Conservation (phyloP, 2,888 invertebrate genomes). For the Incurvaria masculella region DNA sequence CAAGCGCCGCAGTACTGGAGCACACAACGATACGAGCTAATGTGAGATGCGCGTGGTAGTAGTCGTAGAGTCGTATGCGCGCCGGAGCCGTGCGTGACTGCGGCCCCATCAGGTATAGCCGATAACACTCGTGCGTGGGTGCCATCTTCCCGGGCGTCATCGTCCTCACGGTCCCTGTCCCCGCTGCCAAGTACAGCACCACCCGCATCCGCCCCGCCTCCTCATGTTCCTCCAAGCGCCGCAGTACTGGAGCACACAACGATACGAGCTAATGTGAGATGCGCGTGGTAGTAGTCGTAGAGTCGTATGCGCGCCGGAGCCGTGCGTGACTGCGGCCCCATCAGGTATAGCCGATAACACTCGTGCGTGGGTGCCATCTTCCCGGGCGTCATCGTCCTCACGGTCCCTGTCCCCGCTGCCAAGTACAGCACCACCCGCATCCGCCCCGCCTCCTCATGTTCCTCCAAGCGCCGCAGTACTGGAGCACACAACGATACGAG, state of each 20-base stretch:
- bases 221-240: slow-evolving; percentile 38
- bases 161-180: background rate
- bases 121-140: slow-evolving; percentile 29
- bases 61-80: slow-evolving; percentile 58
- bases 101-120: slow-evolving; percentile 35
- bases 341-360: slow-evolving; percentile 32
- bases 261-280: slow-evolving; percentile 6
- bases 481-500: slow-evolving; percentile 9
- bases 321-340: slow-evolving; percentile 31
- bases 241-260: slow-evolving; percentile 28
- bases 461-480: slow-evolving; percentile 45
- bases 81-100: slow-evolving; percentile 36
- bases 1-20: slow-evolving; percentile 40
- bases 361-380: too few relatives aligned
- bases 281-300: slow-evolving; percentile 64
- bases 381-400: background rate
- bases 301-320: slow-evolving; percentile 51
- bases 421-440: slow-evolving; percentile 42
- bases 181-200: slow-evolving; percentile 33
- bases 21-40: slow-evolving; percentile 4
- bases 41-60: slow-evolving; percentile 59
- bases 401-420: slow-evolving; percentile 16
- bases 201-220: slow-evolving; percentile 26
- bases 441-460: slow-evolving; percentile 25
- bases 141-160: too few relatives aligned